Evolutionary conservation across 1,140 invertebrate species (phyloP), one percentile per base, ranked within the genome.

Genomic region (Cherax destructor): DNA sequence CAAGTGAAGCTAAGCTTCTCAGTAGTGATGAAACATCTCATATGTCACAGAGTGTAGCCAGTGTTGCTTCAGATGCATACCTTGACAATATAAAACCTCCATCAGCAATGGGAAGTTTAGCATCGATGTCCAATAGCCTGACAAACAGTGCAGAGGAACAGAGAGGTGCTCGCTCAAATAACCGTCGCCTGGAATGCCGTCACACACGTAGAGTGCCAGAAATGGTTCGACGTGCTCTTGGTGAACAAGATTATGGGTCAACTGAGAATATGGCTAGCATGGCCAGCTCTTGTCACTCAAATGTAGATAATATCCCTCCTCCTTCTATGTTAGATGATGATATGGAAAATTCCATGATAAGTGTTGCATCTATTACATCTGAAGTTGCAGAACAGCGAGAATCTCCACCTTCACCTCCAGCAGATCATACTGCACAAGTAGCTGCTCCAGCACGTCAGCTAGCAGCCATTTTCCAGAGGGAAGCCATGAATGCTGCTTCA

Each of bases 301-400:
- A 97, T 92, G 94, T 98, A 76, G 97, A 98, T 41, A 97, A 97
- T 92, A 96, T 97, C 1, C 97, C 97, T 93, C 97, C 97, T 21
- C 97, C 97, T 0, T 97, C 97, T 0, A 95, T 97, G 92, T 96
- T 98, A 96, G 97, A 97, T 78, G 96, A 97, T 18, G 95, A 96
- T 81, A 96, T 98, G 95, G 97, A 97, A 93, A 96, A 96, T 65
- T 93, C 92, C 93, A 97, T 98, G 96, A 94, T 97, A 11, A 98
- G 97, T 86, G 96, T 98, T 1, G 97, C 97, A 0, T 98, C 97
- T 93, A 97, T 98, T 59, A 96, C 96, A 18, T 97, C 96, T 1
- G 97, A 97, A 94, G 95, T 97, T 7, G 96, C 96, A 0, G 97
- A 97, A 91, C 87, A 88, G 65, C 83, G 91, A 50, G 85, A 90